phyloP scores from a whole-genome alignment of 2,888 invertebrate genomes.

The Amphimallon solstitiale region DNA sequence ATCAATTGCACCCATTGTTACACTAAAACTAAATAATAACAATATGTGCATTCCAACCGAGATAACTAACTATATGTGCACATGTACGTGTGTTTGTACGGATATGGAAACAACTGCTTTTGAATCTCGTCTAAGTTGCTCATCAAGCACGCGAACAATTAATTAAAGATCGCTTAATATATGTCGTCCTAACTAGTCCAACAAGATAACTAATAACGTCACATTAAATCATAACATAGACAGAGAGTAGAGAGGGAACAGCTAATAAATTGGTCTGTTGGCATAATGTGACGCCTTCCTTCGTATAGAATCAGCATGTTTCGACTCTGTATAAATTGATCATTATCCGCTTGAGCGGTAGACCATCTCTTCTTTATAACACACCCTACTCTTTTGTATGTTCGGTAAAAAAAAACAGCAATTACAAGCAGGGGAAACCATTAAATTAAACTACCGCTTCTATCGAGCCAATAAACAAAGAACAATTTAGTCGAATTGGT shows the following conservation, averaged over 20 bases:
- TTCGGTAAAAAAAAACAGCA: background rate
- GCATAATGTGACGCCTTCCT: conserved; percentile 40
- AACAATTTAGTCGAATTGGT: conserved; percentile 21
- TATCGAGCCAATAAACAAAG: conserved; percentile 29
- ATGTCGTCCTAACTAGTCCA: background rate
- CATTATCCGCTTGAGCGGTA: conserved; percentile 30
- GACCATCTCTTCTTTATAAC: conserved; percentile 39
- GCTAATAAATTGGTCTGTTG: conserved; percentile 22
- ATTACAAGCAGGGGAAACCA: conserved; percentile 18
- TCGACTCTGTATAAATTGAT: conserved; percentile 42
- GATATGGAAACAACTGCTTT: background rate
- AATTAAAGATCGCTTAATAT: conserved; percentile 22
- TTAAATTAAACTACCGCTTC: conserved; percentile 27
- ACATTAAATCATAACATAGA: background rate
- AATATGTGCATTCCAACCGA: too few species aligned
- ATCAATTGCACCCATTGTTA: too few species aligned
- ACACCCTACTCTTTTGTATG: conserved; percentile 15
- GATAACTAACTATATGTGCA: background rate
- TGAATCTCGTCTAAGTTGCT: background rate
- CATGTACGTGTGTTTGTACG: background rate
- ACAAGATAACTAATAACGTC: background rate
- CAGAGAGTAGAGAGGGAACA: background rate
- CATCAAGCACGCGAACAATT: background rate
- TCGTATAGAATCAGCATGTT: conserved; percentile 39
- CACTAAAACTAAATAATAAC: too few species aligned